A percentile compares a stretch with the other conserved stretches of the same genome.
Conservation (phyloP, 2,113 vertebrate species). For the Hucho hucho region DNA sequence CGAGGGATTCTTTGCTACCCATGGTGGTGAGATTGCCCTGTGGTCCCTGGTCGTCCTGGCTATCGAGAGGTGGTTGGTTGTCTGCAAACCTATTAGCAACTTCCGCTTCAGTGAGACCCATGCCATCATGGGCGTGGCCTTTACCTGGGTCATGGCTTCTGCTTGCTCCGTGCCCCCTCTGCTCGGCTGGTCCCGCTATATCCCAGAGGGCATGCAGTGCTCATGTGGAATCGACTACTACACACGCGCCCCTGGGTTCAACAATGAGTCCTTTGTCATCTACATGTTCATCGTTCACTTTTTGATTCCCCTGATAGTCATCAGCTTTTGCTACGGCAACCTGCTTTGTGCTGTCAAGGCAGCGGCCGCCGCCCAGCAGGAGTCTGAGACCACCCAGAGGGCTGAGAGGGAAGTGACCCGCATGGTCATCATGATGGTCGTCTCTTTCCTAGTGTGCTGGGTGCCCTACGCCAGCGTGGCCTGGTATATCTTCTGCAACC, state of each 20-base stretch:
- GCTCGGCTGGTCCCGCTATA: constrained; percentile 90
- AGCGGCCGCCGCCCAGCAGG: constrained; percentile 95
- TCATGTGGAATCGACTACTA: constrained; percentile 97
- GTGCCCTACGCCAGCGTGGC: constrained; percentile 85
- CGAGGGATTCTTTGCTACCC: constrained; percentile 94
- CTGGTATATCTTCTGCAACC: constrained; percentile 89
- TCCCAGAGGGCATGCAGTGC: constrained; percentile 97
- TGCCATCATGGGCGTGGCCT: constrained; percentile 84
- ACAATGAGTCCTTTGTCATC: constrained; percentile 93
- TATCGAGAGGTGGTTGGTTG: constrained; percentile 89
- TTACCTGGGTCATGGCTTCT: constrained; percentile 86
- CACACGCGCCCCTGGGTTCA: constrained; percentile 84
- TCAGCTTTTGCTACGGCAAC: constrained; percentile 95
- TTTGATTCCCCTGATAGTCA: constrained; percentile 65
- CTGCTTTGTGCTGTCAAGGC: constrained; percentile 95
- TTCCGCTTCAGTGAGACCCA: constrained; percentile 95
- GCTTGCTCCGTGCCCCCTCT: constrained; percentile 85
- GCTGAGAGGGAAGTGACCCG: constrained; percentile 95
- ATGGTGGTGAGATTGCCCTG: constrained; percentile 88
- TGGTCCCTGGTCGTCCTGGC: constrained; percentile 95
- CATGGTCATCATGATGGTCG: constrained; percentile 94
- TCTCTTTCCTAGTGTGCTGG: constrained; percentile 89
- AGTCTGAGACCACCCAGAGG: constrained; percentile 96
- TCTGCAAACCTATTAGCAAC: constrained; percentile 98
- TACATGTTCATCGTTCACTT: constrained; percentile 97